Evolutionary conservation across 2,888 invertebrate genomes (phyloP).

Genomic region (Ichneumoninae sp.): DNA sequence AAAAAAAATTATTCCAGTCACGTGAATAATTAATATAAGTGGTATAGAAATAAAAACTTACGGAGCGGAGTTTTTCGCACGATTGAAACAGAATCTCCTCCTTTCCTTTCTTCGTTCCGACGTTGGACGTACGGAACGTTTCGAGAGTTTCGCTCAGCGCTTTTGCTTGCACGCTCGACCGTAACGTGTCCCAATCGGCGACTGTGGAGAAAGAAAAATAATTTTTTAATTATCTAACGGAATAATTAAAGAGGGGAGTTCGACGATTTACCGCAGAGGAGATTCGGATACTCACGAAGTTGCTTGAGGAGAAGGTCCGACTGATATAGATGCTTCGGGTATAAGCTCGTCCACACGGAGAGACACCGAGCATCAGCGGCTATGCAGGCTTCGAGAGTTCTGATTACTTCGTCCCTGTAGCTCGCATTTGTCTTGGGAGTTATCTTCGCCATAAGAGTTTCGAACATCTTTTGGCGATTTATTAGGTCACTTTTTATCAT

Average conservation of each 20-base stretch:
- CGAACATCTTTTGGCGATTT: slow-evolving; percentile 85
- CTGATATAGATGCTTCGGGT: slow-evolving; percentile 88
- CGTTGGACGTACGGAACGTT: slow-evolving; percentile 84
- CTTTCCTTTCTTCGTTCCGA: slow-evolving; percentile 84
- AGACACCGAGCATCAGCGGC: slow-evolving; percentile 88
- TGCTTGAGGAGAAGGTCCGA: slow-evolving; percentile 88
- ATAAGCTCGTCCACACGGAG: slow-evolving; percentile 89
- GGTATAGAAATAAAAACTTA: slow-evolving; percentile 59
- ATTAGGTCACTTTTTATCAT: slow-evolving; percentile 80
- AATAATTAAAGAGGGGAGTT: slow-evolving; percentile 14
- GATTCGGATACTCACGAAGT: slow-evolving; percentile 85
- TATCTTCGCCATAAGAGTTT: slow-evolving; percentile 88
- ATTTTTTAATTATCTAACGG: slow-evolving; percentile 67
- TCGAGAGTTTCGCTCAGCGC: slow-evolving; percentile 85
- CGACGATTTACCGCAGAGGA: slow-evolving; percentile 71
- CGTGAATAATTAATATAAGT: not conserved
- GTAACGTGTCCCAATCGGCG: slow-evolving; percentile 83
- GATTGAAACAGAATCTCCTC: slow-evolving; percentile 81
- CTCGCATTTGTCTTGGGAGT: slow-evolving; percentile 85
- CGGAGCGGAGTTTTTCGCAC: slow-evolving; percentile 73
- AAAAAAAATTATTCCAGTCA: not conserved
- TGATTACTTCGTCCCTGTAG: slow-evolving; percentile 86
- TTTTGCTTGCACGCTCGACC: slow-evolving; percentile 82
- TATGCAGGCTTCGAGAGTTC: slow-evolving; percentile 88
- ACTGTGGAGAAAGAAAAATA: slow-evolving; percentile 77